Evolutionary conservation across 2,888 invertebrate genomes (phyloP).

Genomic region (Drosophila borborema): DNA sequence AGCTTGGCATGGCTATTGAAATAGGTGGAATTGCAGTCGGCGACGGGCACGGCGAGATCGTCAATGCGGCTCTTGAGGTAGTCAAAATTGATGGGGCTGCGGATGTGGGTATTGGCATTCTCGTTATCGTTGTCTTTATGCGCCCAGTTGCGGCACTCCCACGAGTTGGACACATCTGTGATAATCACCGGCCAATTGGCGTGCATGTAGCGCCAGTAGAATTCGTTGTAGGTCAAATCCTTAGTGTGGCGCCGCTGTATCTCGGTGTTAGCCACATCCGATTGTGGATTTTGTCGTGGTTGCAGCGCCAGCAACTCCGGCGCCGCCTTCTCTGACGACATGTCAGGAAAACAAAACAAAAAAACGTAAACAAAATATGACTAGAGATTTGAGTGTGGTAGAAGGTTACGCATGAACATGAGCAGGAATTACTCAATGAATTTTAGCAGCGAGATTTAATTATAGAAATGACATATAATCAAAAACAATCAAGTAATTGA

Average conservation of each 20-base stretch:
- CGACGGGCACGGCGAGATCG: conserved; percentile 90
- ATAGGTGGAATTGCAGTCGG: conserved; percentile 91
- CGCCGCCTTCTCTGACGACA: conserved; percentile 54
- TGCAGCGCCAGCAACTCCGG: conserved; percentile 53
- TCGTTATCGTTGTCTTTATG: conserved; percentile 22
- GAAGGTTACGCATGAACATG: conserved; percentile 19
- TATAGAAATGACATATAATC: not conserved
- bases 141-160: conserved; percentile 89
- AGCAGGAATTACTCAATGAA: not conserved
- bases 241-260: conserved; percentile 47
- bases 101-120: conserved; percentile 31
- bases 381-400: conserved; percentile 11
- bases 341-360: conserved; percentile 48
- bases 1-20: conserved; percentile 91
- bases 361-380: conserved; percentile 53
- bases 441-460: not conserved
- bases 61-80: conserved; percentile 88
- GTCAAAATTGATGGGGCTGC: conserved; percentile 85
- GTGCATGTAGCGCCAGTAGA: conserved; percentile 87
- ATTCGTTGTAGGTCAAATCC: conserved; percentile 86
- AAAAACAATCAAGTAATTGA: not conserved
- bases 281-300: conserved; percentile 9
- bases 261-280: not conserved
- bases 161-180: conserved; percentile 87
- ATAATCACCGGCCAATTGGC: conserved; percentile 90